Evolutionary conservation across 1,140 invertebrate genomes (phyloP), one percentile per base, ranked within the genome.

Genomic region (Drosophila nannoptera): DNA sequence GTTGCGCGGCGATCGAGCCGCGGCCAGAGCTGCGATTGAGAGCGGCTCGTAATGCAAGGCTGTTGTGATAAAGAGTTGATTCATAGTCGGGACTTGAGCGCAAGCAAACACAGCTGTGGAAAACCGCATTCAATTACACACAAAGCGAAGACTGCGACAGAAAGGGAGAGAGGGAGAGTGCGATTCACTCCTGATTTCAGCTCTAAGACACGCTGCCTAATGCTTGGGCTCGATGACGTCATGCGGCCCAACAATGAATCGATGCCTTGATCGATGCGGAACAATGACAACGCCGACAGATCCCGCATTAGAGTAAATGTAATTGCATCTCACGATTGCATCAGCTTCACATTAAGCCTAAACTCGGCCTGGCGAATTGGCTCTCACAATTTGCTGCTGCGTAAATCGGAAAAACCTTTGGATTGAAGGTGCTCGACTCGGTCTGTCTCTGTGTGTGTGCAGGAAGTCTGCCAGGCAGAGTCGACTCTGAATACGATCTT

Each of bases 401-500:
- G 77, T 69, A 77, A 77, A 77, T 80, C 32, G 64, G 73, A 80
- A 77, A 73, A 77, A 69, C 77, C 73, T 81, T 75, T 58, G 11
- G 11, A 71, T 50, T 71, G 50, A 54, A 75, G 73, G 66, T 65
- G 22, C 22, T 22, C 22, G 22, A 22, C 22, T 65, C 49, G 7
- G 16, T 7, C 4, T n/a, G 52, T 8, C 5, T 22, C n/a, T 31
- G 5, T 40, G 9, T 29, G n/a, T 50, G 36, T 55, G 12, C 62
- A 64, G 61, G 61, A 64, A 64, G 22, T 54, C 8, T 36, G 5
- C 12, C 43, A 16, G 11, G 16, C 0, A 50, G 29, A 35, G n/a
- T 7, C 1, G 22, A 2, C 22, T 22, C 31, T 7, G 12, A 11
- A 52, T 9, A 36, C 12, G 11, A 31, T 29, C 22, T 22, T 22